These are phyloP conservation scores for Acrossocheilus wenchowensis DNA, from an alignment of 2,797 vertebrate genomes.

Conservation along the genomic window DNA sequence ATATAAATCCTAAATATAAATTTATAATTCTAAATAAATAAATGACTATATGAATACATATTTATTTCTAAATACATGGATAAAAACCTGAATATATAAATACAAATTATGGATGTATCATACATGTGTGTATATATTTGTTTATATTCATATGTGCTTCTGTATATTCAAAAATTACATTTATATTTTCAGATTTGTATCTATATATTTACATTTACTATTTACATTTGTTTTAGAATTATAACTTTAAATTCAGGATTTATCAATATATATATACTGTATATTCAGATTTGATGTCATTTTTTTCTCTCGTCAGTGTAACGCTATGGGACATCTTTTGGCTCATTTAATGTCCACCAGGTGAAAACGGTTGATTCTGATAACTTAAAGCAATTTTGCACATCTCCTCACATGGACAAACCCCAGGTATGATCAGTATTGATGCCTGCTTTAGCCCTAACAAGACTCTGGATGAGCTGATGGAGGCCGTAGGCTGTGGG, in stretches of 20 bases:
- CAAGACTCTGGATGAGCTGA: constrained; percentile 31
- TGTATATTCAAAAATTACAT: no score
- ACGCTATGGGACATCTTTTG: background rate
- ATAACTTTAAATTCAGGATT: background rate
- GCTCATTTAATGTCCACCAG: background rate
- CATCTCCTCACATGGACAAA: background rate
- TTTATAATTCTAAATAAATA: background rate
- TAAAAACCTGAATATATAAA: background rate
- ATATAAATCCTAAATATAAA: background rate
- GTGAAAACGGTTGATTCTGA: background rate
- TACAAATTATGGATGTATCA: background rate
- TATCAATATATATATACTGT: background rate
- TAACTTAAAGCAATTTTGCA: background rate
- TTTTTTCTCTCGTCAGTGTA: background rate
- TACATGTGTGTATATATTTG: background rate
- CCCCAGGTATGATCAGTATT: background rate
- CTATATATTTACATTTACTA: background rate
- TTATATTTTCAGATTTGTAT: background rate
- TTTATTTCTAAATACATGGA: background rate
- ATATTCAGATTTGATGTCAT: background rate
- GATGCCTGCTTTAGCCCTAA: constrained; percentile 15
- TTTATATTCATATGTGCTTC: background rate
- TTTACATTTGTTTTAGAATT: background rate
- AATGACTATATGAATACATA: background rate
- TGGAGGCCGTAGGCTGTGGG: constrained; percentile 29